Evolutionary conservation across 2,888 invertebrate species (phyloP), one percentile per base, ranked within the genome.

Genomic region (Spodoptera littoralis): DNA sequence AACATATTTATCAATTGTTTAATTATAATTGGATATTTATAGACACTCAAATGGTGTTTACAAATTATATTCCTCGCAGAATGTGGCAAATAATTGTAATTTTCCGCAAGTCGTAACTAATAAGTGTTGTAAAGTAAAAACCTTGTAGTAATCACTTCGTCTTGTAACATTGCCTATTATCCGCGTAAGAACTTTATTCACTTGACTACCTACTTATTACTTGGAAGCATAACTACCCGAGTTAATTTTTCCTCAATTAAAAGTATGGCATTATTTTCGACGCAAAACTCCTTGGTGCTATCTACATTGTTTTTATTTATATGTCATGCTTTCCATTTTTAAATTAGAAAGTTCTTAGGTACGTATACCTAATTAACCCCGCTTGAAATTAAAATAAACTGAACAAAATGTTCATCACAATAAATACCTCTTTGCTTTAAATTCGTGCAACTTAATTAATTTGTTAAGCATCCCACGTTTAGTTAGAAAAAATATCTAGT

Each of bases 231-330:
- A 9, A 12, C 45, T 71, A 51, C 60, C 42, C 48, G 43, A 44
- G 46, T 49, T 56, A 56, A 30, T 46, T 63, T 71, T 71, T 66
- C 72, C 70, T 70, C 66, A 70, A 53, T 65, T 70, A 56, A 9
- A n/a, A 44, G 9, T 36, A n/a, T 24, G 24, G 8, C 36, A 30
- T 49, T 54, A 58, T 45, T 56, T 45, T 1, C 50, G 22, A 36
- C 22, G 3, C 27, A 18, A 58, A 64, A 70, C 44, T 65, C n/a
- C 24, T 46, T 44, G 27, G 30, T 30, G 36, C 24, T 6, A 42
- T 45, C 45, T 30, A 4, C 41, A 12, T 22, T 52, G 11, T 45
- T 44, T 61, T 42, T 52, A 4, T 42, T 48, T 13, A 11, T n/a
- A n/a, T 30, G 5, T 27, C 27, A 27, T 4, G 2, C 27, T 36